Base-by-base conservation (phyloP, 2,888 invertebrate genomes). In the Caenorhabditis sp. region DNA sequence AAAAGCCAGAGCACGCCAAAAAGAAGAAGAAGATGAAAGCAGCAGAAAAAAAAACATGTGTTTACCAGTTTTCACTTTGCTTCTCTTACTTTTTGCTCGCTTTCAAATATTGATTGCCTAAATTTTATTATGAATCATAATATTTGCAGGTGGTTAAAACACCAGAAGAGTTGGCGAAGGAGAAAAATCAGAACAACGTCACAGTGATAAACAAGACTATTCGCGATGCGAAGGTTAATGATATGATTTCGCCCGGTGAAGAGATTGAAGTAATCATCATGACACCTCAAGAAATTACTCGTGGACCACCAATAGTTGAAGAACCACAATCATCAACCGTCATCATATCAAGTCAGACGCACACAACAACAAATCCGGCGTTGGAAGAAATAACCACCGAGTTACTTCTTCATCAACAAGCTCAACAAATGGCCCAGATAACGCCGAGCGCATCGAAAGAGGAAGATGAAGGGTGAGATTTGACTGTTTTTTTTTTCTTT, bases 181-280 rank as follows among this genome's bases (percentile, higher is more conserved):
- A 43, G 43, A 10, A 43, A 17, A 43, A 43, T 14, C 5, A 43
- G 43, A 43, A 43, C 12, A 10, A 43, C 43, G 43, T 43, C 43
- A 43, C 43, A 3, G 43, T 43, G 12, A 17, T 43, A 12, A 43
- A 43, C 14, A 10, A 43, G 14, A 43, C 43, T 12, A 5, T 43
- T 43, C 43, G 43, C 12, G 43, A 43, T 43, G 43, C 43, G 3
- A 43, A 43, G 43, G 43, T 2, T 43, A 17, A 17, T 43, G 17
- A 14, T 17, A 43, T 24, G 21, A 24, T 21, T 24, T n/a, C 58
- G n/a, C 58, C 58, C 1, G 23, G 37, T n/a, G 27, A 58, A 55
- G 55, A 55, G 26, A 23, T 58, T 19, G 58, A 58, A 36, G 58
- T 58, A 4, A 58, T 58, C 37, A 58, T 58, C 6, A 58, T 58